phyloP scores from a whole-genome alignment of 1,140 invertebrate species.

The Musca domestica region DNA sequence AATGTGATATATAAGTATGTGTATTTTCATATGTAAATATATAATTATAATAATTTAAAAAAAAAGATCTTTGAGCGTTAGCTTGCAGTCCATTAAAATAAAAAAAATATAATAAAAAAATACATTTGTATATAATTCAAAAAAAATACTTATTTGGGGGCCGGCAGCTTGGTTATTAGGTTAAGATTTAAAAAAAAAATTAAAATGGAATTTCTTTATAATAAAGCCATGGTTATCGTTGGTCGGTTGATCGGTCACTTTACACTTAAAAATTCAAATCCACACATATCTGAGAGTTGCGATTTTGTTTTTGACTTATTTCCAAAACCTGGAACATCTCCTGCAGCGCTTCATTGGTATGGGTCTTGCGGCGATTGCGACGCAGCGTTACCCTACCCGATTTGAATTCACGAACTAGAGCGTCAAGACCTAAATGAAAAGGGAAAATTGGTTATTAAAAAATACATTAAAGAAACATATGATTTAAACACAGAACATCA shows the following conservation, averaged over 20 bases:
- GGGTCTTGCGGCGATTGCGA: constrained; percentile 38
- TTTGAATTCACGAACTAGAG: constrained; percentile 52
- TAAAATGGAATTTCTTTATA: neutral
- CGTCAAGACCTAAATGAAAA: constrained; percentile 49
- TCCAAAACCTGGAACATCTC: constrained; percentile 53
- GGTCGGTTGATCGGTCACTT: neutral
- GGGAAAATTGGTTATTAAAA: too few species aligned
- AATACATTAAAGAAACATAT: too few species aligned
- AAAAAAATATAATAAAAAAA: too few species aligned
- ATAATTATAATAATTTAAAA: too few species aligned
- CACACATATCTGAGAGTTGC: constrained; percentile 48
- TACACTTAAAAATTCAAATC: constrained; percentile 36
- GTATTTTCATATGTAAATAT: too few species aligned
- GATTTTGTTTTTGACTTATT: constrained; percentile 52
- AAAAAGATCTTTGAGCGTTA: too few species aligned
- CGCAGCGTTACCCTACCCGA: constrained; percentile 50
- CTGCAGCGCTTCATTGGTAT: constrained; percentile 48
- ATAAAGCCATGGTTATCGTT: neutral
- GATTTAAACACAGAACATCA: neutral
- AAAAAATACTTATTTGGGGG: too few species aligned
- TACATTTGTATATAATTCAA: too few species aligned
- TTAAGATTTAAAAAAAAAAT: neutral
- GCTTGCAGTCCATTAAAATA: too few species aligned
- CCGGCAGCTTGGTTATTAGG: constrained; percentile 6
- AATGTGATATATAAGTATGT: too few species aligned